Percentiles rank a stretch among this genome's conserved stretches.
phyloP scores from a whole-genome alignment of 2,797 vertebrate species.

The Geotrypetes seraphini region DNA sequence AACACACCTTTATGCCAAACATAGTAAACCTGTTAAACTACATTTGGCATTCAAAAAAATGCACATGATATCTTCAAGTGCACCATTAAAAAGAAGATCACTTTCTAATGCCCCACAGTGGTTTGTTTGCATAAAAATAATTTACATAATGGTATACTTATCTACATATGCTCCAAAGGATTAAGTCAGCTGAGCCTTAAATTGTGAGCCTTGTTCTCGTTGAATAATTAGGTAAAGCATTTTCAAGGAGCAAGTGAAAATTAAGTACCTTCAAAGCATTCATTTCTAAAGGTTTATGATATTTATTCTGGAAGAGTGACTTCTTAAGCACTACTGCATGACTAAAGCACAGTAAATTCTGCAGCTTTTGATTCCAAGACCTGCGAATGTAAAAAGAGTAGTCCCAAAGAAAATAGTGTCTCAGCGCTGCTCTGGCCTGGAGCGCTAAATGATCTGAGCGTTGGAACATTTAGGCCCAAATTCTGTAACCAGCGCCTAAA shows the following conservation, averaged over 20 bases:
- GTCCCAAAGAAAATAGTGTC: no score
- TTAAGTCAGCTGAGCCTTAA: slow-evolving; percentile 3
- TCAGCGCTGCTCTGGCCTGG: no score
- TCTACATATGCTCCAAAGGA: slow-evolving; percentile 11
- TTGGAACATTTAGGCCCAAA: no score
- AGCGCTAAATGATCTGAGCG: no score
- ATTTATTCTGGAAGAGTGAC: slow-evolving; percentile 12
- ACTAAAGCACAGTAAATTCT: slow-evolving; percentile 1
- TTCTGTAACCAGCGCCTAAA: no score
- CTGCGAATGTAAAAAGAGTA: no score
- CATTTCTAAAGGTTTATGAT: slow-evolving; percentile 10
- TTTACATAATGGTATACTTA: slow-evolving; percentile 9
- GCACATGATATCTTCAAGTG: no score
- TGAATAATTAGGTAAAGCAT: slow-evolving; percentile 13
- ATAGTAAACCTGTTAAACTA: no score
- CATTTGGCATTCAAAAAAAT: no score
- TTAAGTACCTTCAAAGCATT: slow-evolving; percentile 13
- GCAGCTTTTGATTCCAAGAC: no score
- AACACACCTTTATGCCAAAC: no score
- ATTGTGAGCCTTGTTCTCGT: slow-evolving; percentile 3
- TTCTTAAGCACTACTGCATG: slow-evolving; percentile 6
- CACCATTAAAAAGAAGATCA: no score
- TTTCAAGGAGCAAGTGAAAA: slow-evolving; percentile 13
- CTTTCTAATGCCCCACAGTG: not conserved
- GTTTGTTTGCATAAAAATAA: not conserved